Conservation (phyloP, 2,797 vertebrate genomes). For the Prionace glauca region DNA sequence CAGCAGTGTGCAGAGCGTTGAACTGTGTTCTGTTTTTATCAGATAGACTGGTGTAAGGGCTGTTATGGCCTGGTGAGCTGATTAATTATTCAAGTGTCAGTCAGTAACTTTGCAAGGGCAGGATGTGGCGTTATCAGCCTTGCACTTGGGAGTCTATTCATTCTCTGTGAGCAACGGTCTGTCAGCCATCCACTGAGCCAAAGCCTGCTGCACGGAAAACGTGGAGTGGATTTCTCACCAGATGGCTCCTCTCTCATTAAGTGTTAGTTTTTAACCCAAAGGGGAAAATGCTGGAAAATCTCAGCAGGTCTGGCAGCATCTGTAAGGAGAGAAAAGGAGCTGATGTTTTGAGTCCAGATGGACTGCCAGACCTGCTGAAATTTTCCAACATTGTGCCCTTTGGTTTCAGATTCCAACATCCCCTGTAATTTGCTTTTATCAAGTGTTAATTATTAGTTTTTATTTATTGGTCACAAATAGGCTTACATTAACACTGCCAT, state of each 20-base stretch:
- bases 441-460: no score
- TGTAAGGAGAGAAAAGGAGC: no score
- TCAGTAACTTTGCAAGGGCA: conserved; percentile 38
- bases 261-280: no score
- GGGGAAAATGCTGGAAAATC: no score
- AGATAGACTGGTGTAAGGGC: conserved; percentile 34
- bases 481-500: no score
- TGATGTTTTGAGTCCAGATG: no score
- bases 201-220: conserved; percentile 17
- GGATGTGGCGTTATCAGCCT: conserved; percentile 37
- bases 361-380: no score
- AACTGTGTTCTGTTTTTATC: conserved; percentile 38
- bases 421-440: no score
- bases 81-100: conserved; percentile 39
- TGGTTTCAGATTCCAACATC: no score
- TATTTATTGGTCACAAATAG: no score
- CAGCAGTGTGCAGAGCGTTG: conserved; percentile 23
- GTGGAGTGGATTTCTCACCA: not conserved
- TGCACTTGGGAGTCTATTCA: conserved; percentile 36
- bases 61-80: conserved; percentile 37
- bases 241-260: not conserved
- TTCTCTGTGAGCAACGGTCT: conserved; percentile 34
- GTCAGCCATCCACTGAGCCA: conserved; percentile 26
- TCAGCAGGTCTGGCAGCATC: no score
- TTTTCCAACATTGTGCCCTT: no score